Base-by-base conservation (phyloP, 2,113 vertebrate genomes). In the Rousettus leschenaultii region DNA sequence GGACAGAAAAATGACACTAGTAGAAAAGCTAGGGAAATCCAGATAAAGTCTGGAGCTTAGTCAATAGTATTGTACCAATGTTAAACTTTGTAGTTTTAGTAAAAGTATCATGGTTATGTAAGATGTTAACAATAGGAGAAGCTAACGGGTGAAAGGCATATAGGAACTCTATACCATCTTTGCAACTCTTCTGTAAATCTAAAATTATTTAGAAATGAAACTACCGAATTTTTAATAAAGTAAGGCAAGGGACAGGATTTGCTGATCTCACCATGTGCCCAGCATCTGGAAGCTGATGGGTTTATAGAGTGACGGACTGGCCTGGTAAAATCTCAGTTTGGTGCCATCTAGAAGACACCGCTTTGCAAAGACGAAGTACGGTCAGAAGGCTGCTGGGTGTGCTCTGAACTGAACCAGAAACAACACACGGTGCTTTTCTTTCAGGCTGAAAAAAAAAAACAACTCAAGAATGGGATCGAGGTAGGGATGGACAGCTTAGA, bases 161-260 rank as follows among this genome's bases (percentile, higher is more conserved):
- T 24, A 63, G 65, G 65, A 68, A 73, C n/a, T 71, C 18, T 71
- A 40, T 15, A 26, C 24, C 43, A 55, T 40, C 53, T 85, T 55
- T 70, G 73, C 51, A 77, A 75, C 26, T 71, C 70, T 75, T 65
- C 80, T 24, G 57, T 75, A 86, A 86, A 89, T 82, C 70, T 87
- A 57, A 88, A 84, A 86, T 75, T 77, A 84, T 78, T 77, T 94
- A 70, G 35, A 87, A 83, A 92, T 63, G n/a, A 85, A 82, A 93
- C 74, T 59, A 53, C 40, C 14, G 66, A 53, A 75, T 22, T 11
- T 40, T 48, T 55, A 66, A 74, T 10, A 87, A 63, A 82, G 21
- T 38, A 30, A 68, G 59, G n/a, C 59, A 40, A 75, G 51, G 16
- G 10, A 24, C 26, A 28, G 40, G 57, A 15, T 33, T 65, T 59